These are phyloP conservation scores for Tethea ocularis DNA, from an alignment of 2,888 invertebrate species.

Conservation along the genomic window DNA sequence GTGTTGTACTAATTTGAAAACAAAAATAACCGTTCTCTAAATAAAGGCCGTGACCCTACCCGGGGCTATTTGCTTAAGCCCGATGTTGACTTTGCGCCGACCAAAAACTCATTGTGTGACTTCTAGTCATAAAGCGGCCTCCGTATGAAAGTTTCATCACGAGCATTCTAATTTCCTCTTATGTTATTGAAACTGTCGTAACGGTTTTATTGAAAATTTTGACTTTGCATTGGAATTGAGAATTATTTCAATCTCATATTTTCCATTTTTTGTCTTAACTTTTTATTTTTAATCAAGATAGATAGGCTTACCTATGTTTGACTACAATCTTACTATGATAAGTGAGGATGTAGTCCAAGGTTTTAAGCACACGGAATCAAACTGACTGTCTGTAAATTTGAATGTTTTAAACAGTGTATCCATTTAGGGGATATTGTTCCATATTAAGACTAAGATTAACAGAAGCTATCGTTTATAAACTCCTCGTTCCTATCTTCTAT, in stretches of 20 bases:
- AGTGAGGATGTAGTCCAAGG: too few species aligned
- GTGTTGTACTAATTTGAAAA: conserved; percentile 45
- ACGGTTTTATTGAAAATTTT: conserved; percentile 47
- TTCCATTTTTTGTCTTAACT: neutral
- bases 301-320: too few species aligned
- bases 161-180: conserved; percentile 63
- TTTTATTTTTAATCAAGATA: too few species aligned
- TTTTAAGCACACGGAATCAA: too few species aligned
- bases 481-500: conserved; percentile 11
- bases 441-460: neutral
- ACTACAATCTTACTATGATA: too few species aligned
- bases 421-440: too few species aligned
- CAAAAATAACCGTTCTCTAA: conserved; percentile 54
- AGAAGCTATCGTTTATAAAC: neutral
- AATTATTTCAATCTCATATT: neutral
- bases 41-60: conserved; percentile 77
- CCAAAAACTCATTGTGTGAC: conserved; percentile 77
- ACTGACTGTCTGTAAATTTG: too few species aligned
- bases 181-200: conserved; percentile 59
- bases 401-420: too few species aligned
- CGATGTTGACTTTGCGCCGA: conserved; percentile 65
- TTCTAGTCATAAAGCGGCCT: conserved; percentile 67
- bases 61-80: conserved; percentile 71
- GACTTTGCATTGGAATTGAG: conserved; percentile 35
- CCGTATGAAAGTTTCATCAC: conserved; percentile 58